Evolutionary conservation across 2,888 invertebrate species (phyloP).

Genomic region (Polyommatus icarus): DNA sequence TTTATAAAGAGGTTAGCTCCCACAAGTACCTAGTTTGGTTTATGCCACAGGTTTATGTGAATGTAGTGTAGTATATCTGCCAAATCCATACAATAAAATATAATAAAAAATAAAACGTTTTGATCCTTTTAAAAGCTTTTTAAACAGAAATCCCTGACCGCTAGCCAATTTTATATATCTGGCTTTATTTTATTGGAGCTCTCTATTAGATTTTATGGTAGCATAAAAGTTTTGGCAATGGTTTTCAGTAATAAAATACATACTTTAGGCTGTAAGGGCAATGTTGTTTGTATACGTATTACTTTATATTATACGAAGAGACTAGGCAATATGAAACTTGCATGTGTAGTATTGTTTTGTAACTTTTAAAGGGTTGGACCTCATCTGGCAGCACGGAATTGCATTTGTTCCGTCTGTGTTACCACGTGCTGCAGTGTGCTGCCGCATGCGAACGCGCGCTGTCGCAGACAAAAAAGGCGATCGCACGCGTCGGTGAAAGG

Average conservation of each 20-base stretch:
- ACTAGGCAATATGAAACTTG: not conserved
- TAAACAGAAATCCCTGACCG: conserved; percentile 4
- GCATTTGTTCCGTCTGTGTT: no score
- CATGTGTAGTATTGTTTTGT: not conserved
- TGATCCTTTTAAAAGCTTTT: not conserved
- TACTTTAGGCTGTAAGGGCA: not conserved
- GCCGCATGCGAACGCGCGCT: no score
- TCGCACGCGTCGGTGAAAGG: no score
- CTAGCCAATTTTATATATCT: conserved; percentile 10
- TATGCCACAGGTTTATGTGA: not conserved
- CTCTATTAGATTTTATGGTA: conserved; percentile 27
- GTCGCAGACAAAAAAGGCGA: no score
- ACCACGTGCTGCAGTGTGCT: no score
- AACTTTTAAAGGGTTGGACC: no score
- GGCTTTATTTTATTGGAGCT: conserved; percentile 8
- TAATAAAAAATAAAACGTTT: not conserved
- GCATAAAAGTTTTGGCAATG: conserved; percentile 26
- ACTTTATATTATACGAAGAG: not conserved
- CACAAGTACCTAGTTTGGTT: not conserved
- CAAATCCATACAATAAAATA: not conserved
- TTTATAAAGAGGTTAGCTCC: not conserved
- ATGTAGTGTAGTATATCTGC: not conserved
- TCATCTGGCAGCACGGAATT: no score
- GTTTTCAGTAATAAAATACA: conserved; percentile 8
- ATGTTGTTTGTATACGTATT: not conserved